phyloP scores from a whole-genome alignment of 1,140 invertebrate genomes.

The Bemisia tabaci region DNA sequence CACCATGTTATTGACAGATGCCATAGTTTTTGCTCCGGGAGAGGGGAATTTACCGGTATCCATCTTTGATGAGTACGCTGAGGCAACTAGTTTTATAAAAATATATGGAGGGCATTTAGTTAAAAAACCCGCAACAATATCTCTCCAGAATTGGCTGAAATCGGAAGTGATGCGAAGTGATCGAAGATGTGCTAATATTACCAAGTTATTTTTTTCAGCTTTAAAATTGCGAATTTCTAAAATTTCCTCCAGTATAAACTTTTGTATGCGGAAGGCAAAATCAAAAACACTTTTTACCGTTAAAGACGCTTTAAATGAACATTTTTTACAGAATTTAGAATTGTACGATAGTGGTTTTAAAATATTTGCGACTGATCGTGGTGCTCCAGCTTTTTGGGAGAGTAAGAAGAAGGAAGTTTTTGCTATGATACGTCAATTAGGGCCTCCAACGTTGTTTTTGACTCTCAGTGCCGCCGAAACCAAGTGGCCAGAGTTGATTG shows the following conservation, averaged over 20 bases:
- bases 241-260: not conserved
- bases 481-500: not conserved
- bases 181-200: not conserved
- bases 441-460: slow-evolving; percentile 3
- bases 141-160: slow-evolving; percentile 3
- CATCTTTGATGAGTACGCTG: not conserved
- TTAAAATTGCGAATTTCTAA: not conserved
- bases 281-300: not conserved
- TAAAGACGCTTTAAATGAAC: not conserved
- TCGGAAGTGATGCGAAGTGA: not conserved
- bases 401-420: slow-evolving; percentile 9
- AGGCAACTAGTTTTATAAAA: not conserved
- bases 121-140: not conserved
- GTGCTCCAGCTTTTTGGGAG: slow-evolving; percentile 7
- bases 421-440: slow-evolving; percentile 8
- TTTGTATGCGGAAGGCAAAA: not conserved
- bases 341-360: not conserved
- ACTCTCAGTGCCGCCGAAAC: not conserved
- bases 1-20: not conserved
- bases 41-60: slow-evolving; percentile 6
- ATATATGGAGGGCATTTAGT: not conserved
- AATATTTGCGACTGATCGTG: slow-evolving; percentile 1
- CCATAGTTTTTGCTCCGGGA: slow-evolving; percentile 6
- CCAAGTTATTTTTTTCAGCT: not conserved
- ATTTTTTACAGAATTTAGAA: not conserved